Base-by-base conservation (phyloP, 2,888 invertebrate genomes). In the Melangyna quadrimaculata region DNA sequence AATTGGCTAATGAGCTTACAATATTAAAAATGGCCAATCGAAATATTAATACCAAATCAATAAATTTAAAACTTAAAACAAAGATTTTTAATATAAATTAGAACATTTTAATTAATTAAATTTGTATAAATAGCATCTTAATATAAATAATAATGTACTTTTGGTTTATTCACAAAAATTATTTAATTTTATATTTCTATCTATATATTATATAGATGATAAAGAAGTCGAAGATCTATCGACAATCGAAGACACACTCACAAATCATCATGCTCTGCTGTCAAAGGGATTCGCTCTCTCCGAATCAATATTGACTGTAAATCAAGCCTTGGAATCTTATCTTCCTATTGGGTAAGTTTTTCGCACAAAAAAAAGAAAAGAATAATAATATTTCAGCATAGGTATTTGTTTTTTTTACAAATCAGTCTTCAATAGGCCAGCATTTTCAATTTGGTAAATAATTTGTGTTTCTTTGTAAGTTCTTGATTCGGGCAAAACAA, bases 211-310 rank as follows among this genome's bases (percentile, higher is more conserved):
- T n/a, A n/a, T n/a, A 94, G 94, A 93, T 89, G 95, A 95, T 88
- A 95, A 96, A 90, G 93, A 94, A 27, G 95, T 96, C 87, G 95
- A 96, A 83, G 96, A 96, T 89, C 92, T 95, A 88, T 95, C 95
- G 69, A 92, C 94, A 63, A 94, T 95, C 32, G 96, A 97, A 92
- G 95, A 96, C 48, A 92, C 92, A 2, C 89, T 92, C 6, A 90
- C 88, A 73, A 89, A 90, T 7, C 92, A 92, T 92, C 95, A 96
- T 22, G 92, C 94, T 7, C 93, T 99, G 55, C 94, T 99, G 14
- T 95, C 97, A 10, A 96, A 97, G 90, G 98, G 99, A 22, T 95
- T 99, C 88, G 97, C 98, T 12, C 93, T 99, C 14, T 95, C 96
- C 45, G 96, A 96, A 80, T 95, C 97, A 0, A 89, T 91, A n/a